These are phyloP conservation scores for Pterophyllum scalare DNA, from an alignment of 2,113 vertebrate genomes.

Conservation along the genomic window DNA sequence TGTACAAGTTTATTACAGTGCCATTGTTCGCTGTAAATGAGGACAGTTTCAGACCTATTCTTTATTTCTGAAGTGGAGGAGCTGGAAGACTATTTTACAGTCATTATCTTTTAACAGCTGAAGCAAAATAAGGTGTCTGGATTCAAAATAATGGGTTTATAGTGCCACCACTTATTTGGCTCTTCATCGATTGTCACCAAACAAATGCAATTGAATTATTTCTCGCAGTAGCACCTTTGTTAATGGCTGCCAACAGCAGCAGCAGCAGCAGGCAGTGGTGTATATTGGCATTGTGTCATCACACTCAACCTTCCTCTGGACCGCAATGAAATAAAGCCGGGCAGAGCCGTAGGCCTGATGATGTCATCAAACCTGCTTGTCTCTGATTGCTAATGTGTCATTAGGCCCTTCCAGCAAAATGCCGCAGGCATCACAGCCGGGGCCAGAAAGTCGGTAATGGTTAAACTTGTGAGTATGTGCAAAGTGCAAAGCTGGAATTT, in stretches of 20 bases:
- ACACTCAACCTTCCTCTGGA: slow-evolving; percentile 15
- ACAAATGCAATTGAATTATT: slow-evolving; percentile 21
- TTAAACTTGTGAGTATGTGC: slow-evolving; percentile 11
- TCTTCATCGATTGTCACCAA: background rate
- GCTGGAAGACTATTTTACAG: background rate
- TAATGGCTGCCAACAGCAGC: slow-evolving; percentile 30
- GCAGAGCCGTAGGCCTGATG: background rate
- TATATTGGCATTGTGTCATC: slow-evolving; percentile 12
- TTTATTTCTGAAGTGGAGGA: background rate
- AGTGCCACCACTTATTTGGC: background rate
- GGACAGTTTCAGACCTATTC: background rate
- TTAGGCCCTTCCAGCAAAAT: slow-evolving; percentile 34
- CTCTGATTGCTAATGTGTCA: slow-evolving; percentile 60
- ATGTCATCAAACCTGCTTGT: slow-evolving; percentile 58
- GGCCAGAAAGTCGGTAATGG: background rate
- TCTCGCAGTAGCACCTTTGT: background rate
- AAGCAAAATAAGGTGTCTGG: background rate
- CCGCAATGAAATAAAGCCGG: slow-evolving; percentile 26
- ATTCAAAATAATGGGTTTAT: background rate
- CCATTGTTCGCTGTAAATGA: background rate
- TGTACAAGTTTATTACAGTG: background rate
- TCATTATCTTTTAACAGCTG: background rate
- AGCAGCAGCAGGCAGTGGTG: background rate
- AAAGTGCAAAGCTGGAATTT: slow-evolving; percentile 38
- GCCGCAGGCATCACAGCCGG: slow-evolving; percentile 20